Conservation (phyloP, 2,888 invertebrate genomes). For the Aplocera efformata region DNA sequence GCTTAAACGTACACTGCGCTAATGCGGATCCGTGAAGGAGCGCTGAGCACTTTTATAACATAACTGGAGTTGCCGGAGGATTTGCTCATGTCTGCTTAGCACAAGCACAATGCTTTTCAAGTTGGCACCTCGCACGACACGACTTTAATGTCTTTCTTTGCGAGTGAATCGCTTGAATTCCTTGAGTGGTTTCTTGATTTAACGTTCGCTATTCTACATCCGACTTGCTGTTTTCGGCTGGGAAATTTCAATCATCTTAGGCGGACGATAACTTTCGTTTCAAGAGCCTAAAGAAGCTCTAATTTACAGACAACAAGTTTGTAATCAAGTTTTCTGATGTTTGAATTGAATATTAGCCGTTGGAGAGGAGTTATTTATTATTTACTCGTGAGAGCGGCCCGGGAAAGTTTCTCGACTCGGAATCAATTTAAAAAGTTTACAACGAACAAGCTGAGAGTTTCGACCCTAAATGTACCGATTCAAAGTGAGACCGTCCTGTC, state of each 20-base stretch:
- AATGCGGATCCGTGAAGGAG: constrained; percentile 34
- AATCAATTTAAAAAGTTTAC: constrained; percentile 66
- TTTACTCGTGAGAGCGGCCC: constrained; percentile 39
- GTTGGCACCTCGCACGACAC: constrained; percentile 24
- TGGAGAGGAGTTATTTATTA: constrained; percentile 46
- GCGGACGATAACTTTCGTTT: no score
- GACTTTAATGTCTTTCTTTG: constrained; percentile 25
- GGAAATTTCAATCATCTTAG: background rate
- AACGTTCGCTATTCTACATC: background rate
- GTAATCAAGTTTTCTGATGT: constrained; percentile 15
- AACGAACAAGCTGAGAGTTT: constrained; percentile 39
- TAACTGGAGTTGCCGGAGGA: constrained; percentile 25
- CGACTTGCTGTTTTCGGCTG: background rate
- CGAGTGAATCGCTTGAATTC: constrained; percentile 12
- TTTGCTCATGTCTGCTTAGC: constrained; percentile 37
- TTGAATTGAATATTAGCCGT: constrained; percentile 25
- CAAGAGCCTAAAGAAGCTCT: background rate
- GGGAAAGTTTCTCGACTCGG: constrained; percentile 38
- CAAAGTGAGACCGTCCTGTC: constrained; percentile 27
- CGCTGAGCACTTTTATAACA: constrained; percentile 35
- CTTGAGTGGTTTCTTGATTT: constrained; percentile 12
- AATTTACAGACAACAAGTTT: constrained; percentile 16
- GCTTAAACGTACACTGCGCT: constrained; percentile 39
- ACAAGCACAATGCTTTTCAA: constrained; percentile 38
- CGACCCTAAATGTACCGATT: constrained; percentile 34